Evolutionary conservation across 2,113 vertebrate species (phyloP), one percentile per base, ranked within the genome.

Genomic region (Paradoxurus hermaphroditus): DNA sequence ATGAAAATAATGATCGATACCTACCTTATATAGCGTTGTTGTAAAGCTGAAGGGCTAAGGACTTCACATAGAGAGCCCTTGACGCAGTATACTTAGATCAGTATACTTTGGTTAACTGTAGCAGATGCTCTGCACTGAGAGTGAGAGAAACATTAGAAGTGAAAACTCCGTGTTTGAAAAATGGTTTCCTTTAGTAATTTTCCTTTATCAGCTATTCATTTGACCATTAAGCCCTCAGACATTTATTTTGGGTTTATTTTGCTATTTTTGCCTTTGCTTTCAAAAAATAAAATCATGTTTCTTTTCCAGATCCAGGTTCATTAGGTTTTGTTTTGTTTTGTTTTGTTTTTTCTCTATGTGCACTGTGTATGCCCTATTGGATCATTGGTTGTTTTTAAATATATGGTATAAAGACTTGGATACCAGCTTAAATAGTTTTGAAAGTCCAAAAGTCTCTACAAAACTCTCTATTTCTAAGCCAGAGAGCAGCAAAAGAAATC

Each of bases 151-250:
- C 41, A n/a, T 31, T 91, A 53, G 67, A 49, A 86, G 67, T 77
- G 51, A 91, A 91, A 91, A 21, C 7, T 77, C 46, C 19, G 34
- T 46, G 36, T 92, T 94, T 93, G n/a, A 82, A 90, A 94, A 95
- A 82, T 95, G 39, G 85, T 93, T 92, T 79, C 34, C 79, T 95
- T 95, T 97, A 56, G 41, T 94, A 53, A 18, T 92, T 88, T 96
- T 77, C 49, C 39, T 94, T 95, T 92, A 44, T 91, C 29, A 90
- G 12, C 39, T 75, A 75, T 39, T 96, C 51, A 36, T 78, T 95
- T 97, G 44, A 62, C 19, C 59, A 27, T 77, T 86, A 29, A 86
- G 44, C 10, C n/a, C 46, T 81, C 23, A 39, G 27, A 53, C 86
- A 49, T 56, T 86, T 93, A 63, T 70, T 84, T 88, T 59, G 53